Percentiles rank a stretch among this genome's conserved stretches.
phyloP scores from a whole-genome alignment of 2,797 vertebrate species.

The Parotocinclus haroldoi region DNA sequence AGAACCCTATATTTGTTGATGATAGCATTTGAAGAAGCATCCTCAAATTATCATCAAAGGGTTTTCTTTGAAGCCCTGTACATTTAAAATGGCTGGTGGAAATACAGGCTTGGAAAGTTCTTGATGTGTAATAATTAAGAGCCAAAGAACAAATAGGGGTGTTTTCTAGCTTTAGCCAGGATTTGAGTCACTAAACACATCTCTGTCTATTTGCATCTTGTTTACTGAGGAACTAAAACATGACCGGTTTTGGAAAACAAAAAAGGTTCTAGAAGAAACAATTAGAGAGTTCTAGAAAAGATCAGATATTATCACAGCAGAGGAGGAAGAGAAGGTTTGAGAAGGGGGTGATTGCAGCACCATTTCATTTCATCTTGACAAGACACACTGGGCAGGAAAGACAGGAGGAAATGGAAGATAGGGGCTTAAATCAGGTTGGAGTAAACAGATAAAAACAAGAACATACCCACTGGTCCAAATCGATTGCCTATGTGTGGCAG shows the following conservation, averaged over 20 bases:
- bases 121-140: background rate
- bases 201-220: conserved; percentile 16
- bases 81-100: conserved; percentile 2
- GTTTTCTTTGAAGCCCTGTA: conserved; percentile 13
- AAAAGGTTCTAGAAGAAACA: no score
- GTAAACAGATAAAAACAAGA: conserved; percentile 51
- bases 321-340: conserved; percentile 11
- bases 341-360: conserved; percentile 43
- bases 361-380: conserved; percentile 49
- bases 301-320: conserved; percentile 19
- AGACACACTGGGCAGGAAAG: conserved; percentile 51
- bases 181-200: conserved; percentile 12
- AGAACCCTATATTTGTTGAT: conserved; percentile 21
- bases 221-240: no score
- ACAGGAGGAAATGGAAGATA: conserved; percentile 49
- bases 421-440: conserved; percentile 44
- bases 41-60: conserved; percentile 1
- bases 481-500: conserved; percentile 70
- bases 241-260: no score
- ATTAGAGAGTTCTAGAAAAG: no score
- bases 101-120: conserved; percentile 9
- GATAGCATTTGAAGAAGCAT: background rate
- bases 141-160: background rate
- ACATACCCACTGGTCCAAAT: conserved; percentile 83
- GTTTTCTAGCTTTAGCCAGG: conserved; percentile 1